Conservation (phyloP, 2,113 vertebrate species). For the Trinectes maculatus region DNA sequence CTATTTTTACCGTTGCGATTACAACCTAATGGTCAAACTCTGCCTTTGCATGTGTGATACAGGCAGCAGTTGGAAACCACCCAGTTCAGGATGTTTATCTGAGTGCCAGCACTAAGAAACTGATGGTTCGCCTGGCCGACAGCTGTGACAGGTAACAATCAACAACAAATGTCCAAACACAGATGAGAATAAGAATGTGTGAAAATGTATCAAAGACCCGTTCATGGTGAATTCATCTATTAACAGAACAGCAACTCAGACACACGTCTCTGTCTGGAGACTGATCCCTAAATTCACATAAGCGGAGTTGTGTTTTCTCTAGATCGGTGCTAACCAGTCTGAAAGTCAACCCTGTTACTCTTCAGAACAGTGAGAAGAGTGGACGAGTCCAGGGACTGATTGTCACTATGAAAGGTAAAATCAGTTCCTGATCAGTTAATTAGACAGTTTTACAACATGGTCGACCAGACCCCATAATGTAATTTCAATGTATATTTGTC, state of each 20-base stretch:
- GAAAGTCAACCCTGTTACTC: constrained; percentile 74
- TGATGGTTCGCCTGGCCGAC: constrained; percentile 88
- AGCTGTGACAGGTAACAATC: constrained; percentile 83
- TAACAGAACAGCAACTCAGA: not conserved
- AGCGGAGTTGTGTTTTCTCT: not conserved
- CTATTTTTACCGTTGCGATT: too few relatives aligned
- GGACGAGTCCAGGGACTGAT: constrained; percentile 86
- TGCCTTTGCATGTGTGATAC: constrained; percentile 9
- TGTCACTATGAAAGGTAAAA: constrained; percentile 83
- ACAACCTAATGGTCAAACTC: not conserved
- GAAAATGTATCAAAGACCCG: too few relatives aligned
- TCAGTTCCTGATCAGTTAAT: too few relatives aligned
- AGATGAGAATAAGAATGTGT: too few relatives aligned
- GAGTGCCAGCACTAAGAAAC: constrained; percentile 81
- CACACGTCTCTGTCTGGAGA: not conserved
- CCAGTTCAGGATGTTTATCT: constrained; percentile 85
- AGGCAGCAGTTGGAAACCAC: constrained; percentile 85
- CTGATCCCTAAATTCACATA: not conserved
- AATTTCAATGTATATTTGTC: not conserved
- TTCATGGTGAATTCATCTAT: too few relatives aligned
- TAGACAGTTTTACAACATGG: too few relatives aligned
- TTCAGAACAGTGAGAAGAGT: constrained; percentile 79
- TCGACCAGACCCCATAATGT: too few relatives aligned
- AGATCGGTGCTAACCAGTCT: constrained; percentile 87
- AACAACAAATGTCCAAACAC: not conserved